Percentiles rank a stretch among this genome's conserved stretches.
Conservation (phyloP, 2,888 invertebrate genomes). For the Apamea epomidion region DNA sequence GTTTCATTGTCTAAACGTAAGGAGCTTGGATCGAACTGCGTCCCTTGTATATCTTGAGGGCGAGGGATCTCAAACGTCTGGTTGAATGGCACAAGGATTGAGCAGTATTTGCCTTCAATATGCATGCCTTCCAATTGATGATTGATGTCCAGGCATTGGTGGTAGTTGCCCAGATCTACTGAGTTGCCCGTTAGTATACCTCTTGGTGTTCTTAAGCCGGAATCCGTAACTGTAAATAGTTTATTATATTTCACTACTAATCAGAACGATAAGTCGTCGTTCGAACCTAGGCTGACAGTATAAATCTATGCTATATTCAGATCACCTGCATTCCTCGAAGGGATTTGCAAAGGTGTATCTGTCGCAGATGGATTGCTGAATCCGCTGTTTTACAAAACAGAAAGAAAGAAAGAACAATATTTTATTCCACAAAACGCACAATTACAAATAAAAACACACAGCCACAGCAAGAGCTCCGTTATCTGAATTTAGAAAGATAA, state of each 20-base stretch:
- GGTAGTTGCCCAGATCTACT: constrained; percentile 61
- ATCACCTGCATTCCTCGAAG: background rate
- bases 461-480: too few relatives aligned
- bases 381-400: background rate
- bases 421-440: too few relatives aligned
- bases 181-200: constrained; percentile 51
- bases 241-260: background rate
- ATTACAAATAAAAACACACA: too few relatives aligned
- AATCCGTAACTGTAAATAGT: constrained; percentile 46
- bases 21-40: constrained; percentile 47
- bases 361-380: background rate
- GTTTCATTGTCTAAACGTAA: constrained; percentile 35
- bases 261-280: background rate
- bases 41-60: constrained; percentile 24
- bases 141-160: constrained; percentile 59
- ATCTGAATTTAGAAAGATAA: too few relatives aligned
- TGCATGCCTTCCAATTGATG: constrained; percentile 25
- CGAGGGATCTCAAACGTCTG: constrained; percentile 39
- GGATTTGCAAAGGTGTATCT: background rate
- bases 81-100: constrained; percentile 52
- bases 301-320: background rate
- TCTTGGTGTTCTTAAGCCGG: constrained; percentile 62
- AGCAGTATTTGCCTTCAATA: constrained; percentile 62
- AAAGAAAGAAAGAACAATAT: too few relatives aligned
- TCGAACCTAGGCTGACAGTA: background rate